A percentile compares a stretch with the other conserved stretches of the same genome.
Conservation (phyloP, 2,113 vertebrate species). For the Theropithecus gelada region DNA sequence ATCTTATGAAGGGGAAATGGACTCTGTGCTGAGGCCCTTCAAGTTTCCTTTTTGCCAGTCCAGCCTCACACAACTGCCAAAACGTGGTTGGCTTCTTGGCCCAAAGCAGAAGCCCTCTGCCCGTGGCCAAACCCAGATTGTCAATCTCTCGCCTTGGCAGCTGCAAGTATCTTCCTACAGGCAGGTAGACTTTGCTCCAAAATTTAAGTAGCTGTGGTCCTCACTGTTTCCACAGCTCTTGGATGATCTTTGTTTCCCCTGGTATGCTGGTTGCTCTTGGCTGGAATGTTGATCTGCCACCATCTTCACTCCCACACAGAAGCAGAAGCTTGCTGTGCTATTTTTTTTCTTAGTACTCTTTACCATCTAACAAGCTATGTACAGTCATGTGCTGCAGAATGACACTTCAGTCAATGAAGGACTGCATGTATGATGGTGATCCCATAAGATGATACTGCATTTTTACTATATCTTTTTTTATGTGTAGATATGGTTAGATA, state of each 20-base stretch:
- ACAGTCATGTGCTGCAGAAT: not conserved
- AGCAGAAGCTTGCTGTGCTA: not conserved
- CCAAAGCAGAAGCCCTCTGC: not conserved
- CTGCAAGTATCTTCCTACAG: not conserved
- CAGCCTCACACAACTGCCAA: rapidly evolving
- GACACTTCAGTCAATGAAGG: not conserved
- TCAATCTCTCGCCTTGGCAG: not conserved
- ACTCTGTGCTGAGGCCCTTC: not conserved
- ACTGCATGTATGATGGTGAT: not conserved
- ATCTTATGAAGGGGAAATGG: not conserved
- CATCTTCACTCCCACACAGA: not conserved
- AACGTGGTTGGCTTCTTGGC: not conserved
- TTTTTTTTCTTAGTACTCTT: not conserved
- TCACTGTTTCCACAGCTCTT: not conserved
- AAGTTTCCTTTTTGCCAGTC: not conserved
- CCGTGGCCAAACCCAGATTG: not conserved
- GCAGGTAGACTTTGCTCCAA: not conserved
- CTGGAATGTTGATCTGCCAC: not conserved
- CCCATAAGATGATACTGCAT: not conserved
- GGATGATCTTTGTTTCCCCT: not conserved
- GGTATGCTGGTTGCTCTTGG: not conserved
- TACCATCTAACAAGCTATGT: not conserved
- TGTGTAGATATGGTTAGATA: not conserved
- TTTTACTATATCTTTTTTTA: not conserved
- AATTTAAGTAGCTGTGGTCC: not conserved